Evolutionary conservation across 2,888 invertebrate species (phyloP).

Genomic region (Chaetogeoica ovagalla): DNA sequence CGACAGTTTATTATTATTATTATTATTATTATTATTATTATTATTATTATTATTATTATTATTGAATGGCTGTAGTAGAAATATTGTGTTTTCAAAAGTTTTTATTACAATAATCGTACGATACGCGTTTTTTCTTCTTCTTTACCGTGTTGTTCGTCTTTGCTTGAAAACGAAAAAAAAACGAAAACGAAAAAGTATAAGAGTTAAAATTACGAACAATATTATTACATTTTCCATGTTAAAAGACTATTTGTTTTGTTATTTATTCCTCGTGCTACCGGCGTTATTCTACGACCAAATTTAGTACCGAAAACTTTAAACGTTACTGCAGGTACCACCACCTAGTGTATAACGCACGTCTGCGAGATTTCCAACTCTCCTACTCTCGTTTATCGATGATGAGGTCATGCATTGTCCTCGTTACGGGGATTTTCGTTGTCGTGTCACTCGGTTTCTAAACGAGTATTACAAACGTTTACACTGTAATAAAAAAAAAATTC

Average conservation of each 20-base stretch:
- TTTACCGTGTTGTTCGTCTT: no score
- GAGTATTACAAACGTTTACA: neutral
- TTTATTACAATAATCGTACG: no score
- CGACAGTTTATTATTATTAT: no score
- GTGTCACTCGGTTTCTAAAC: neutral
- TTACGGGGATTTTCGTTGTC: neutral
- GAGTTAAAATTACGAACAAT: neutral
- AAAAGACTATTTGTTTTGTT: slow-evolving; percentile 12
- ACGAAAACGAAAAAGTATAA: neutral
- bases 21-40: no score
- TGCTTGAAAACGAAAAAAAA: neutral
- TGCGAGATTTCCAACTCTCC: neutral
- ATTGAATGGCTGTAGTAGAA: no score
- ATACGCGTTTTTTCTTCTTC: no score
- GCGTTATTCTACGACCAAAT: neutral
- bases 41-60: no score
- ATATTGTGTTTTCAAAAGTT: no score
- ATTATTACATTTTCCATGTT: slow-evolving; percentile 18
- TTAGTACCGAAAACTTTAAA: slow-evolving; percentile 15
- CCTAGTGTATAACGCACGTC: neutral
- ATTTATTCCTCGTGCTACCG: neutral
- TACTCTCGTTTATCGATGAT: neutral
- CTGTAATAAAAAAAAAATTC: no score
- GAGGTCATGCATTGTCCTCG: neutral
- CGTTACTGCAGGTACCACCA: neutral